Conservation (phyloP, 2,113 vertebrate species). For the Sphaerodactylus townsendi region DNA sequence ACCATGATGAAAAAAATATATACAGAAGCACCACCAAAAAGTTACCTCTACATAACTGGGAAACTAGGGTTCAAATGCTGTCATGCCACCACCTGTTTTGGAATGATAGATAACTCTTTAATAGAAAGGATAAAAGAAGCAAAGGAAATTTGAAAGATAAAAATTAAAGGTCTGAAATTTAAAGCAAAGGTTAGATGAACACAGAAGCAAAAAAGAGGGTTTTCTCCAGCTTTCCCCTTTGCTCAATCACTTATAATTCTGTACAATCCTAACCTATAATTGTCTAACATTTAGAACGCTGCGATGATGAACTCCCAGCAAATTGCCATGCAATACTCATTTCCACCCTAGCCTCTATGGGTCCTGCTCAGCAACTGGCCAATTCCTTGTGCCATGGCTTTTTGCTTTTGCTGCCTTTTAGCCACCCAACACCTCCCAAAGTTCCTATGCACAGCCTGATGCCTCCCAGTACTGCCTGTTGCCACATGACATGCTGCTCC, state of each 20-base stretch:
- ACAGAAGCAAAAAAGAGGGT: neutral
- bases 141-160: conserved; percentile 42
- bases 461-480: too few relatives aligned
- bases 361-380: too few relatives aligned
- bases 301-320: too few relatives aligned
- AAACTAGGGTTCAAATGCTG: conserved; percentile 25
- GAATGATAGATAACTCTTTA: neutral
- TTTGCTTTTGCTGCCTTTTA: too few relatives aligned
- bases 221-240: neutral
- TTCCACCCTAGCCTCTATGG: too few relatives aligned
- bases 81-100: conserved; percentile 36
- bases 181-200: neutral
- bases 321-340: too few relatives aligned
- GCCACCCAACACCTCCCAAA: too few relatives aligned
- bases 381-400: too few relatives aligned
- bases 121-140: conserved; percentile 9
- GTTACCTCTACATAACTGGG: conserved; percentile 7
- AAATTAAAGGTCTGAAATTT: conserved; percentile 38
- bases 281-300: too few relatives aligned
- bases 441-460: too few relatives aligned
- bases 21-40: neutral
- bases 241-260: conserved; percentile 35
- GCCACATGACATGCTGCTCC: too few relatives aligned
- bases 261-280: too few relatives aligned
- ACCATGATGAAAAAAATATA: conserved; percentile 2